Conservation (phyloP, 2,888 invertebrate species). For the Papilio elwesi region DNA sequence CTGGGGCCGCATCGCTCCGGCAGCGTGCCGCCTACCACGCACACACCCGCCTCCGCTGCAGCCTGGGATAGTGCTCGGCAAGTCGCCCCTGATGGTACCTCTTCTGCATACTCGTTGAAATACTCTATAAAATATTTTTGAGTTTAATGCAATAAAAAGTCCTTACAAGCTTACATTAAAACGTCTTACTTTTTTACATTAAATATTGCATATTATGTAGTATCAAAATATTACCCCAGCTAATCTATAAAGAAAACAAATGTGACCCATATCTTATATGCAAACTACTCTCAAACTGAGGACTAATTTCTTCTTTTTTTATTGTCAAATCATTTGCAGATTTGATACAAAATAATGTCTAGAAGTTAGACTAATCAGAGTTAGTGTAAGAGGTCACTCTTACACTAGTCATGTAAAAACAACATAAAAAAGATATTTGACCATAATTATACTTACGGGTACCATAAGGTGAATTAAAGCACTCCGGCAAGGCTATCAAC, state of each 20-base stretch:
- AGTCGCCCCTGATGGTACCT: slow-evolving; percentile 91
- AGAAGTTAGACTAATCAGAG: too few species aligned
- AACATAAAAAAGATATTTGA: neutral
- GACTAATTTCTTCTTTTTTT: too few species aligned
- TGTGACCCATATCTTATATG: too few species aligned
- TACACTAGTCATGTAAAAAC: too few species aligned
- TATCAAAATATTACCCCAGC: too few species aligned
- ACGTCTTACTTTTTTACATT: too few species aligned
- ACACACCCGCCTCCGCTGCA: slow-evolving; percentile 90
- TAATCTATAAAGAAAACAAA: too few species aligned
- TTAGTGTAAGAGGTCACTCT: too few species aligned
- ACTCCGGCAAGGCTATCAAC: slow-evolving; percentile 90
- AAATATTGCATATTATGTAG: too few species aligned
- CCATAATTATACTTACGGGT: slow-evolving; percentile 80
- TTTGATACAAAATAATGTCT: too few species aligned
- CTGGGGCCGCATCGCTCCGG: slow-evolving; percentile 89
- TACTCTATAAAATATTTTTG: slow-evolving; percentile 72
- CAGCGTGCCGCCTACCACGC: slow-evolving; percentile 94
- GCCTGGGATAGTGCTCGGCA: slow-evolving; percentile 87
- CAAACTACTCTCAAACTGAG: too few species aligned
- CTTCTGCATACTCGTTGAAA: slow-evolving; percentile 94
- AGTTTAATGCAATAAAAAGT: neutral
- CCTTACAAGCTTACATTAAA: neutral
- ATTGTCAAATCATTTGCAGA: too few species aligned
- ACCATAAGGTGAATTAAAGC: slow-evolving; percentile 98